Conservation (phyloP, 2,888 invertebrate species). For the Acronicta psi region DNA sequence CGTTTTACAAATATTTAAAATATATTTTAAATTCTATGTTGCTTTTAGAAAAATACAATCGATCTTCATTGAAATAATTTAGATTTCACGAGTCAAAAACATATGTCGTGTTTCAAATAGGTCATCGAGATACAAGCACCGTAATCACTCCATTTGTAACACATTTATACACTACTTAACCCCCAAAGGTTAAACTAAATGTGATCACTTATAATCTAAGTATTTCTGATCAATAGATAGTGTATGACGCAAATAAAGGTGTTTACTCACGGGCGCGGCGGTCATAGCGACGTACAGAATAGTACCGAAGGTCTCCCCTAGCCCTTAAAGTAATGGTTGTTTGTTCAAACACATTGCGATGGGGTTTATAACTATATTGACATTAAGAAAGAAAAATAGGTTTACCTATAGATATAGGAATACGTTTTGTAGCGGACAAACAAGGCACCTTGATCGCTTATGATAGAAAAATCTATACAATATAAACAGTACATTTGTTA, state of each 20-base stretch:
- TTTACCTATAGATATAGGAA: too few relatives aligned
- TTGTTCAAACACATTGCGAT: constrained; percentile 31
- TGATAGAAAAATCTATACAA: neutral
- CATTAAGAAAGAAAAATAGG: neutral
- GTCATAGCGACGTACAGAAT: constrained; percentile 29
- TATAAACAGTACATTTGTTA: too few relatives aligned
- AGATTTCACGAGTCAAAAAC: too few relatives aligned
- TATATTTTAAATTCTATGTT: too few relatives aligned
- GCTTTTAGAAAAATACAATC: too few relatives aligned
- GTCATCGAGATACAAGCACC: too few relatives aligned
- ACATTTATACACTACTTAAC: constrained; percentile 14
- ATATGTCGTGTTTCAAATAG: too few relatives aligned
- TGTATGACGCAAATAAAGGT: constrained; percentile 44
- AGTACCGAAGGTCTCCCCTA: constrained; percentile 16
- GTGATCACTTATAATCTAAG: constrained; percentile 17
- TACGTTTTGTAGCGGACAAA: neutral
- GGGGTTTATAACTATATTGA: neutral
- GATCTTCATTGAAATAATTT: too few relatives aligned
- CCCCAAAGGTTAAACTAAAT: constrained; percentile 31
- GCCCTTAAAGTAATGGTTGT: constrained; percentile 19
- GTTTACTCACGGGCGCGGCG: constrained; percentile 42
- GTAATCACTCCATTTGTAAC: too few relatives aligned
- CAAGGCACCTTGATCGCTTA: neutral
- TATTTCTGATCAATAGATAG: constrained; percentile 27
- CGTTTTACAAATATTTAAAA: too few relatives aligned